Evolutionary conservation across 1,140 invertebrate genomes (phyloP).

Genomic region (Drosophila eugracilis): DNA sequence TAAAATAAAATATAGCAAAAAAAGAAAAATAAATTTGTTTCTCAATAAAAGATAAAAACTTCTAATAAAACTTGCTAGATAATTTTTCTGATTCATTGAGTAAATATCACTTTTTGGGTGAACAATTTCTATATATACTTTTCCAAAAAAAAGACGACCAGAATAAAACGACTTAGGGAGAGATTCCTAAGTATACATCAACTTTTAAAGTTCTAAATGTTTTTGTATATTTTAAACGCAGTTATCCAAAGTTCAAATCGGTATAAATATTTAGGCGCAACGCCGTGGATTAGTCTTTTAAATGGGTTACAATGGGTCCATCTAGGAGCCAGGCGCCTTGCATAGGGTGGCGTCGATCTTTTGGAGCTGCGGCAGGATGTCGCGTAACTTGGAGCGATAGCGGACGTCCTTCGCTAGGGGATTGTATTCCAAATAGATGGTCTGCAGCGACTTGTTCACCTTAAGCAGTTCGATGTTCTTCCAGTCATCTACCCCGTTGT

Average conservation of each 20-base stretch:
- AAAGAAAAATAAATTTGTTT: not conserved
- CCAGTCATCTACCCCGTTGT: constrained; percentile 96
- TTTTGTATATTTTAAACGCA: constrained; percentile 33
- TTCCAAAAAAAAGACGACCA: too few species aligned
- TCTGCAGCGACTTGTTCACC: constrained; percentile 91
- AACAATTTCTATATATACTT: not conserved
- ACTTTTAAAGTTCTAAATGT: constrained; percentile 10
- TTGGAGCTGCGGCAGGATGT: constrained; percentile 92
- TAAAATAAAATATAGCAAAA: not conserved
- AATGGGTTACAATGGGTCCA: constrained; percentile 18
- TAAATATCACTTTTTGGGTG: not conserved
- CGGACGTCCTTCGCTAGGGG: constrained; percentile 93
- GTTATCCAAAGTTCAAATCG: constrained; percentile 21
- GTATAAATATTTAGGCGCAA: constrained; percentile 23
- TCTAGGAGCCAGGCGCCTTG: constrained; percentile 77
- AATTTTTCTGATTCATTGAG: not conserved
- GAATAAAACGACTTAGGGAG: too few species aligned
- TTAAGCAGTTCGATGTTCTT: constrained; percentile 91
- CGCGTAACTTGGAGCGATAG: constrained; percentile 96
- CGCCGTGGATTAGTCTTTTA: constrained; percentile 32
- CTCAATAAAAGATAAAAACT: not conserved
- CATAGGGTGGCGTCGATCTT: constrained; percentile 98
- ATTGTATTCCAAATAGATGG: constrained; percentile 97
- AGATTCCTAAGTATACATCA: not conserved
- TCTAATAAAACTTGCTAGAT: not conserved